A percentile compares a stretch with the other conserved stretches of the same genome.
Conservation (phyloP, 2,888 invertebrate genomes). For the Parnassius smintheus region DNA sequence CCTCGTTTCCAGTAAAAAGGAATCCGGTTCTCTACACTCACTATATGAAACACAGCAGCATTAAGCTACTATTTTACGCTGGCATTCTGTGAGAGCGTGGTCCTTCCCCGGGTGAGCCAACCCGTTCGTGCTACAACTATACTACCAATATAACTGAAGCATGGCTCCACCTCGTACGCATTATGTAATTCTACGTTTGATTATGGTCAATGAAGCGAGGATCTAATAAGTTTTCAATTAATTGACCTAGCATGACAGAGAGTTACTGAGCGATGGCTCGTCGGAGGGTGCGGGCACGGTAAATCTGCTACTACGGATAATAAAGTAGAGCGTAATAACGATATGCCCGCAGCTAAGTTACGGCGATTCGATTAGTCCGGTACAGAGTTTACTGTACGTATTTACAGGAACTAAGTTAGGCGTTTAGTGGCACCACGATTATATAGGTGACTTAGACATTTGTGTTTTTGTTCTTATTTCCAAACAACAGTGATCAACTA, state of each 20-base stretch:
- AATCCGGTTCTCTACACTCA: no score
- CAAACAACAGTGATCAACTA: constrained; percentile 16
- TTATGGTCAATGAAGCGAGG: constrained; percentile 15
- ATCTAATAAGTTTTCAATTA: constrained; percentile 44
- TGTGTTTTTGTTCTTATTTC: constrained; percentile 11
- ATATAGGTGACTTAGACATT: constrained; percentile 38
- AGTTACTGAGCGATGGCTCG: constrained; percentile 39
- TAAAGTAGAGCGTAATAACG: constrained; percentile 64
- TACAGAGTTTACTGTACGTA: constrained; percentile 59
- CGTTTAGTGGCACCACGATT: constrained; percentile 48
- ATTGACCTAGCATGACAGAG: constrained; percentile 37
- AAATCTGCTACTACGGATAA: constrained; percentile 57
- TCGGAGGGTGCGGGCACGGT: constrained; percentile 38
- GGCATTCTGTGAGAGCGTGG: no score
- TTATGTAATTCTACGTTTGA: constrained; percentile 32
- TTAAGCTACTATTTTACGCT: no score
- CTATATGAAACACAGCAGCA: no score
- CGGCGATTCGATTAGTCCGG: constrained; percentile 67
- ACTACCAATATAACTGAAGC: no score
- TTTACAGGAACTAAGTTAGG: constrained; percentile 53
- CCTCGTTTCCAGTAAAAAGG: no score
- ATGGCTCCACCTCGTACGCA: no score
- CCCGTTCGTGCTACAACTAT: no score
- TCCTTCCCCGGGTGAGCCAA: no score
- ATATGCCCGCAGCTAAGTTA: constrained; percentile 54